Evolutionary conservation across 2,113 vertebrate species (phyloP), one percentile per base, ranked within the genome.

Genomic region (Aptenodytes patagonicus): DNA sequence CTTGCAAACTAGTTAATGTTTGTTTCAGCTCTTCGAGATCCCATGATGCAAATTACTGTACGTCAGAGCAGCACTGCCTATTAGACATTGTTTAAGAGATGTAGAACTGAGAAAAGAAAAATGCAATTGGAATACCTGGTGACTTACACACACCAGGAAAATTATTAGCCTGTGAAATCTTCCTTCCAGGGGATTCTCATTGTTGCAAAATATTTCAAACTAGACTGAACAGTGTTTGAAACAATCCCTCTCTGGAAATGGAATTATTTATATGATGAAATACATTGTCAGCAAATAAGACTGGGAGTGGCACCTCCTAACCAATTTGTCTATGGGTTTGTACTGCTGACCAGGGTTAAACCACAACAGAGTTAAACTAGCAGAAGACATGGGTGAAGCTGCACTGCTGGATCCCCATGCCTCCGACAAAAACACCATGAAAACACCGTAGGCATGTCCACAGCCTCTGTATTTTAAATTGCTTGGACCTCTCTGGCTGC

Each of bases 281-380:
- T 68, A 24, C 1, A 0, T 10, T 47, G 28, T 34, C 83, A 65
- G 4, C 5, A 34, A 90, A 21, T n/a, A 49, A 58, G 22, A 52
- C 6, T 26, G 20, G 49, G 17, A 72, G 36, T 44, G 7, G 2
- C 26, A 57, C 7, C 2, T 72, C 34, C 6, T 13, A 28, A 32
- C 0, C 1, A 0, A 25, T 10, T 1, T 24, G 5, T 60, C 22
- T 49, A 0, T 52, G 20, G 9, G 10, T 72, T 75, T 89, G 5
- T 69, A 60, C 32, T 46, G 25, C 38, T 69, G 42, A 36, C 13
- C 1, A 0, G 9, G 10, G 6, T 52, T 78, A 87, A 81, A n/a
- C 13, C 13, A 32, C 2, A 11, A 10, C 8, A 44, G 7, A 7
- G 8, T 77, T 69, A 79, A 89, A 60, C 5, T 32, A 51, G 9